Evolutionary conservation across 2,113 vertebrate species (phyloP), one percentile per base, ranked within the genome.

Genomic region (Lophius piscatorius): DNA sequence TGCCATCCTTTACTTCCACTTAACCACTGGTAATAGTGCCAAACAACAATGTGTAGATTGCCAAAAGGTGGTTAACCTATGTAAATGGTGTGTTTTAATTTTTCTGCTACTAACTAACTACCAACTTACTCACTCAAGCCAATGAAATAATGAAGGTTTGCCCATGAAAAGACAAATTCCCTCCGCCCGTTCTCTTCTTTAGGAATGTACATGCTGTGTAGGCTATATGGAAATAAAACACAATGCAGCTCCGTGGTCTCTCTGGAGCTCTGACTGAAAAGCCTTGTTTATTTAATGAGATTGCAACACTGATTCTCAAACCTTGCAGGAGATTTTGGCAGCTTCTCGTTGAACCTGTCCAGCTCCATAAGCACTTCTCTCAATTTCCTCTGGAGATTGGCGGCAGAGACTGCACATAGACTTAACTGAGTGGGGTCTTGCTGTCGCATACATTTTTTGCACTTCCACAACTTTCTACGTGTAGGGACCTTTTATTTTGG

Each of bases 271-370:
- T 54, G 73, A 74, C 52, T 65, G 67, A 74, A 57, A 71, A 58
- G 51, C 59, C 75, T 78, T 56, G 63, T 71, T 82, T 47, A 5
- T 58, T 82, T 82, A 80, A 86, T 82, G 72, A 83, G 74, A 81
- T 74, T 73, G 77, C 58, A 76, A 78, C 73, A 60, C 44, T 55
- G 79, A 80, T 82, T 76, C 58, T 67, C 52, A 74, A 72, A 66
- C 61, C 65, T 47, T 74, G 81, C 70, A 76, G 74, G 61, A 77
- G 72, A 66, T 71, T 74, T 45, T 74, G 76, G 50, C 78, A 75
- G 54, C 28, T 58, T 70, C 69, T 71, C 33, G 45, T 74, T 71
- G 54, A 61, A 55, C 65, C 59, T 82, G 70, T 74, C 78, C 69
- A 80, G 70, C 67, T 58, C 61, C 54, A 61, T 58, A 48, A 79